Evolutionary conservation across 2,113 vertebrate genomes (phyloP), one percentile per base, ranked within the genome.

Genomic region (Actenoides lindsayi): DNA sequence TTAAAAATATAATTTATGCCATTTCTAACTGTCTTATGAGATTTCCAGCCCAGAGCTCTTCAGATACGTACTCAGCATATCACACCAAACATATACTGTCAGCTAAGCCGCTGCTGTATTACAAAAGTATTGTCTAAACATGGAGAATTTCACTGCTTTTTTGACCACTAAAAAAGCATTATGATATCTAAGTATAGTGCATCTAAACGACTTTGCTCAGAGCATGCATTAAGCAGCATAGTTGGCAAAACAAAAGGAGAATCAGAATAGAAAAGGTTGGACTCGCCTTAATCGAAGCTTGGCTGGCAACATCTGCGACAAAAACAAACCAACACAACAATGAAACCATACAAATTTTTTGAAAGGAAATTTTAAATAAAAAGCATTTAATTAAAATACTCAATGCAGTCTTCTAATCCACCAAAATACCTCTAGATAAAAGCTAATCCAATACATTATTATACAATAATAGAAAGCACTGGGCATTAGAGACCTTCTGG

Each of bases 241-340:
- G 51, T 37, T 77, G 56, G 31, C 35, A 94, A 94, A 94, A 95
- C 53, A 94, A 83, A 95, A 79, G 54, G 54, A 96, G 69, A 86
- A 89, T 60, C 44, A 87, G 64, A 94, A 94, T 15, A 96, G 80
- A 97, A 93, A 80, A 90, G 70, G 90, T 76, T 83, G 68, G 78
- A 97, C 97, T 97, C 5, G 94, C 97, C 97, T 97, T 95, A 89
- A 95, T 95, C 42, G 57, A 95, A 95, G 93, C 94, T 93, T 94
- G 94, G 93, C 97, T 95, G 94, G 96, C 95, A 95, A 96, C 96
- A 95, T 95, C 97, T 97, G 92, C 0, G 21, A 96, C 54, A 95
- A 59, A 93, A 95, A 13, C 65, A 93, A 93, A 57, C n/a, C 57
- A 67, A 67, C 4, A 21, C 73, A 94, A 92, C 69, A 97, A 94